These are phyloP conservation scores for Agrotis puta DNA, from an alignment of 2,888 invertebrate species.

Conservation along the genomic window DNA sequence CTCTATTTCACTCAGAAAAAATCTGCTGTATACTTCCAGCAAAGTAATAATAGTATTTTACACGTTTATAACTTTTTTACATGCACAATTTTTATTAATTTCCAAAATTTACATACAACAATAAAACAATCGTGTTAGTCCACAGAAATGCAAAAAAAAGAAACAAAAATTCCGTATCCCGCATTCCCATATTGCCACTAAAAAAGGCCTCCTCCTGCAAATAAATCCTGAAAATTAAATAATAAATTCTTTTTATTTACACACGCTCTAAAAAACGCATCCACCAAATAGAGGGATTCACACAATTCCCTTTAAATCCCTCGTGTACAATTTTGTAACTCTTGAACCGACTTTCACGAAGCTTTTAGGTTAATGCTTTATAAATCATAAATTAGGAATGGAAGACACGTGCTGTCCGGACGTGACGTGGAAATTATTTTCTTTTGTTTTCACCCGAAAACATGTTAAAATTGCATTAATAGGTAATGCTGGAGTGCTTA, in stretches of 20 bases:
- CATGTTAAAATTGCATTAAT: slow-evolving; percentile 68
- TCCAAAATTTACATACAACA: not conserved
- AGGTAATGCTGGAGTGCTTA: slow-evolving; percentile 65
- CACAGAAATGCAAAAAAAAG: not conserved
- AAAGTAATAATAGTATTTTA: no score
- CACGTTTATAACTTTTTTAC: no score
- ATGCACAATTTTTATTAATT: not conserved
- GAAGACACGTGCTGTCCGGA: slow-evolving; percentile 76
- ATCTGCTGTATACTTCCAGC: no score
- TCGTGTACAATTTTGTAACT: slow-evolving; percentile 74
- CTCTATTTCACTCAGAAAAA: no score
- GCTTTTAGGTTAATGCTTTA: slow-evolving; percentile 84
- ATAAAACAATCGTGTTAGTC: not conserved
- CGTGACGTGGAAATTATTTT: slow-evolving; percentile 73
- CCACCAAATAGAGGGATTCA: slow-evolving; percentile 63
- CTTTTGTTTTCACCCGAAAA: slow-evolving; percentile 66
- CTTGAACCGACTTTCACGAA: slow-evolving; percentile 72
- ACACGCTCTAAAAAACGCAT: slow-evolving; percentile 62
- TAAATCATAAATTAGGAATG: slow-evolving; percentile 84
- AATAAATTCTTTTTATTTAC: slow-evolving; percentile 64
- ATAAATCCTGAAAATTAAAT: slow-evolving; percentile 64
- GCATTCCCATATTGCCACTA: slow-evolving; percentile 51
- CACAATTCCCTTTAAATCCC: slow-evolving; percentile 72
- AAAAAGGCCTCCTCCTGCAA: slow-evolving; percentile 37
- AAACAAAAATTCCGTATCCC: slow-evolving; percentile 1